Conservation (phyloP, 2,888 invertebrate genomes). For the Cylloceria caligata region DNA sequence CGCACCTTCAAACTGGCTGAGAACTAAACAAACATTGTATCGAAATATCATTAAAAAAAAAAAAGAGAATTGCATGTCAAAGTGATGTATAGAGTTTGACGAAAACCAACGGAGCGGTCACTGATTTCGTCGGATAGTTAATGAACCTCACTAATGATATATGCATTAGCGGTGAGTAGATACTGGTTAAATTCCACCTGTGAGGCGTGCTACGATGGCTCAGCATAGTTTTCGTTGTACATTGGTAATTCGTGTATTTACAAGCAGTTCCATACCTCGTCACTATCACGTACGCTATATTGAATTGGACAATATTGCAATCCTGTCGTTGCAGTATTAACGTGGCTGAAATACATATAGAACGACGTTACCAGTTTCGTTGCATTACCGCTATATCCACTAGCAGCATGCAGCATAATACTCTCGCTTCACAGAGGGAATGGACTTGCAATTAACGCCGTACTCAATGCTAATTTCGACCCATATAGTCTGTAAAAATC, state of each 20-base stretch:
- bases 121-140: conserved; percentile 9
- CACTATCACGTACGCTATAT: background rate
- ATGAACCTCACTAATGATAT: conserved; percentile 11
- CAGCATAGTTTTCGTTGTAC: conserved; percentile 46
- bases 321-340: background rate
- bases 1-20: no score
- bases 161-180: conserved; percentile 14
- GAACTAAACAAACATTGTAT: no score
- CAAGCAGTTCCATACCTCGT: conserved; percentile 12
- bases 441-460: conserved; percentile 76
- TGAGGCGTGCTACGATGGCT: conserved; percentile 27
- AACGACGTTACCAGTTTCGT: conserved; percentile 1
- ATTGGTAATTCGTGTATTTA: conserved; percentile 38
- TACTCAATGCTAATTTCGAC: conserved; percentile 80
- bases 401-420: conserved; percentile 12
- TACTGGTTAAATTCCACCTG: conserved; percentile 19
- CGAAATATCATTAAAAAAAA: no score
- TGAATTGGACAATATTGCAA: conserved; percentile 19
- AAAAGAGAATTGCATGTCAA: background rate
- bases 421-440: conserved; percentile 64
- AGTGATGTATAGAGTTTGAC: background rate
- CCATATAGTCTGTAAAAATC: conserved; percentile 80
- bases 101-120: background rate
- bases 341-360: background rate
- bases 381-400: conserved; percentile 22